phyloP scores from a whole-genome alignment of 2,113 vertebrate genomes.

The Bettongia penicillata region DNA sequence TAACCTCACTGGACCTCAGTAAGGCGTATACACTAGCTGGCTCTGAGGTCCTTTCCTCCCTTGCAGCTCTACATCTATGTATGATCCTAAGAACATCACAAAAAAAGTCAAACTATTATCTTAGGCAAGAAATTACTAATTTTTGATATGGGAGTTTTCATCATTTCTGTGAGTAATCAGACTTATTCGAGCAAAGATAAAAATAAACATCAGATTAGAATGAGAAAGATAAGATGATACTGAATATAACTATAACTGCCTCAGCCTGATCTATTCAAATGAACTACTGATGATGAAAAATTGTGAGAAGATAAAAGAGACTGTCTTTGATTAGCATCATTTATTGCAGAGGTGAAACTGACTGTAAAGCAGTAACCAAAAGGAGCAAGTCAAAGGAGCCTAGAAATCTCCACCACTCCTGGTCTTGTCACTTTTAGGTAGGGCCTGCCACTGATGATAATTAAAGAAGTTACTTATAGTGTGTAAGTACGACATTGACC shows the following conservation, averaged over 20 bases:
- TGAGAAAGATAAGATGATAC: not conserved
- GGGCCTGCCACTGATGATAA: not conserved
- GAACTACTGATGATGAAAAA: not conserved
- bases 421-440: not conserved
- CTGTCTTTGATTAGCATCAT: not conserved
- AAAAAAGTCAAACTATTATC: not conserved
- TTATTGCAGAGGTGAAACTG: not conserved
- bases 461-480: too few species aligned
- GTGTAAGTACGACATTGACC: too few species aligned
- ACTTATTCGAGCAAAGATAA: not conserved
- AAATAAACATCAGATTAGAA: not conserved
- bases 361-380: not conserved
- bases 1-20: not conserved
- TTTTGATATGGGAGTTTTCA: not conserved
- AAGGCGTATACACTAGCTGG: not conserved
- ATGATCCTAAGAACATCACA: not conserved
- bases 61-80: not conserved
- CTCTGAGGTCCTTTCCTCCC: not conserved
- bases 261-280: not conserved
- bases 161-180: not conserved
- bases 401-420: not conserved
- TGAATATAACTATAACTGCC: not conserved
- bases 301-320: not conserved
- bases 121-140: not conserved
- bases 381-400: not conserved